These are phyloP conservation scores for Saxicola maurus DNA, from an alignment of 2,797 vertebrate species.

Conservation along the genomic window DNA sequence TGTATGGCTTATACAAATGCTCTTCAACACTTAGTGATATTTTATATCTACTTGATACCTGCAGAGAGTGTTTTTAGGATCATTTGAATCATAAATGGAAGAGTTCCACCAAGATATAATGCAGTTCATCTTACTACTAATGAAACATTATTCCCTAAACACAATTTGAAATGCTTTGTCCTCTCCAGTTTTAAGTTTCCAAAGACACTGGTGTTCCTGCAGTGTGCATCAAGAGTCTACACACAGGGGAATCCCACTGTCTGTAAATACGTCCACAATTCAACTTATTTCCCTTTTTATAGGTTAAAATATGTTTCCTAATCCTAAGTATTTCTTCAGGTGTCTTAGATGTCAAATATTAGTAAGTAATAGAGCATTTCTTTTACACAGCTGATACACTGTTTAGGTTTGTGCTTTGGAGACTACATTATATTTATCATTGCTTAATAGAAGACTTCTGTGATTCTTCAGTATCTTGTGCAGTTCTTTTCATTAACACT, in stretches of 20 bases:
- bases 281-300: not conserved
- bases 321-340: not conserved
- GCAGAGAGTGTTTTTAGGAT: not conserved
- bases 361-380: not conserved
- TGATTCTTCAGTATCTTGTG: not conserved
- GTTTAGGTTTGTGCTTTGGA: not conserved
- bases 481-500: not conserved
- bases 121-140: not conserved
- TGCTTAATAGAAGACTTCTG: not conserved
- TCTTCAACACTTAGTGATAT: not conserved
- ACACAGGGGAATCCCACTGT: not conserved
- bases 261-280: not conserved
- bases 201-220: not conserved
- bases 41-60: not conserved
- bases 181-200: not conserved
- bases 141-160: not conserved
- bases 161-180: not conserved
- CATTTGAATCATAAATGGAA: not conserved
- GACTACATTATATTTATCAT: not conserved
- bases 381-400: not conserved
- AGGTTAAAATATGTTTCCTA: not conserved
- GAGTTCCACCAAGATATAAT: not conserved
- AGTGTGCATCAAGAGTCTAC: not conserved
- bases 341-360: not conserved
- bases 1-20: not conserved